Percentiles rank a stretch among this genome's conserved stretches.
Evolutionary conservation across 2,888 invertebrate genomes (phyloP).

Genomic region (Plebejus argus): DNA sequence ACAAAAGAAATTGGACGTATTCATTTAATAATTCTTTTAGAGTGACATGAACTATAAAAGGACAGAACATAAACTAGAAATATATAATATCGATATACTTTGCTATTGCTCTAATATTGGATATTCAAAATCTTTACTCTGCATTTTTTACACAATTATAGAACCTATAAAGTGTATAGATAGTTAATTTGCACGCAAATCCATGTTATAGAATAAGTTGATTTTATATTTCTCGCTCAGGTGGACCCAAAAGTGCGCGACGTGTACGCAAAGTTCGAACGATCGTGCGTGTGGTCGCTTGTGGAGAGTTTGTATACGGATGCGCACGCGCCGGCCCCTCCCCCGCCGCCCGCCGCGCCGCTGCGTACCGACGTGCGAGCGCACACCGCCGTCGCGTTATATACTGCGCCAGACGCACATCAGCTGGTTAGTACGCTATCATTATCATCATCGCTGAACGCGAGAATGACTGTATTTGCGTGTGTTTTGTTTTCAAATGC

Average conservation of each 20-base stretch:
- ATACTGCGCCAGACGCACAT: slow-evolving; percentile 59
- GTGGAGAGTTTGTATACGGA: slow-evolving; percentile 84
- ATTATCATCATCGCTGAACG: neutral
- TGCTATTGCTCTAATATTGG: too few relatives aligned
- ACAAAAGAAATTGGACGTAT: too few relatives aligned
- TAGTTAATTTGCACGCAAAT: neutral
- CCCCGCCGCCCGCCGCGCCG: slow-evolving; percentile 47
- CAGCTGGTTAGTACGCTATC: slow-evolving; percentile 53
- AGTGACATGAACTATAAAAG: too few relatives aligned
- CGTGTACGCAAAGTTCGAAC: slow-evolving; percentile 90
- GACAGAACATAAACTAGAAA: too few relatives aligned
- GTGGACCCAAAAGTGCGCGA: slow-evolving; percentile 80
- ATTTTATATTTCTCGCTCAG: slow-evolving; percentile 45
- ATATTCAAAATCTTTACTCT: too few relatives aligned
- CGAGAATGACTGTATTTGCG: too few relatives aligned
- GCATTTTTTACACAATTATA: too few relatives aligned
- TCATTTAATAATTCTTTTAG: too few relatives aligned
- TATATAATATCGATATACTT: too few relatives aligned
- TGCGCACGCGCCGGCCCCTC: slow-evolving; percentile 55
- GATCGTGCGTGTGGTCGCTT: slow-evolving; percentile 88
- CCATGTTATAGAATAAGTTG: neutral
- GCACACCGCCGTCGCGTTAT: slow-evolving; percentile 53
- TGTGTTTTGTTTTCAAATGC: too few relatives aligned
- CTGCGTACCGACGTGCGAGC: slow-evolving; percentile 46
- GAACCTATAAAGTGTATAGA: too few relatives aligned